Base-by-base conservation (phyloP, 2,113 vertebrate species). In the Pelvicachromis taeniatus region DNA sequence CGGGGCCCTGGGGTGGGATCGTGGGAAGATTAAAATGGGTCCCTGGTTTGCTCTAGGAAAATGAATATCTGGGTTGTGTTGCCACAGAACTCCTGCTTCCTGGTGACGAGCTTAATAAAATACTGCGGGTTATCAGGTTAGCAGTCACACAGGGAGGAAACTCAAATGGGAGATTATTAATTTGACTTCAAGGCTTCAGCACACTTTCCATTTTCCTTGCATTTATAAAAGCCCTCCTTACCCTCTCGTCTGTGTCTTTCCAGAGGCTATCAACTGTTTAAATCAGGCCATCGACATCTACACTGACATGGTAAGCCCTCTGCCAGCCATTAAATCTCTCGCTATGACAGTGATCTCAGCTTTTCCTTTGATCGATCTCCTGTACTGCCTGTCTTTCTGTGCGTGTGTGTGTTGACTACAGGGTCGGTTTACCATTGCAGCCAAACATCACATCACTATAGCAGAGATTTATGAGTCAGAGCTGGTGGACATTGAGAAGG, bases 221-320 rank as follows among this genome's bases (percentile, higher is more conserved):
- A 48, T 82, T 95, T 29, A 2, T 58, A 42, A 68, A 95, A 26
- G 12, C 4, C 2, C 4, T 26, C 6, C 19, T 70, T 7, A 21
- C 54, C 12, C 19, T 58, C 90, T 92, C 91, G 78, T 88, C 91
- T 94, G 86, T 96, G 92, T 95, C 88, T 92, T 93, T 95, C 89
- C 96, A 99, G 99, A 99, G 98, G 99, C 99, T 95, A 99, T 99
- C 96, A 99, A 98, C 97, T 99, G 99, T 97, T 96, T 99, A 97
- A 99, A 99, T 87, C 97, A 98, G 95, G 98, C 99, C 95, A 99
- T 99, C 84, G 98, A 99, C 95, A 99, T 99, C 96, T 99, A 99
- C 96, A 99, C 99, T 9, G 99, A 99, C 96, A 99, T 99, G 98
- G 99, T 99, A 97, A 98, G 97, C 83, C 63, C 5, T 5, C 12